phyloP scores from a whole-genome alignment of 2,888 invertebrate species.

The Blomia tropicalis region DNA sequence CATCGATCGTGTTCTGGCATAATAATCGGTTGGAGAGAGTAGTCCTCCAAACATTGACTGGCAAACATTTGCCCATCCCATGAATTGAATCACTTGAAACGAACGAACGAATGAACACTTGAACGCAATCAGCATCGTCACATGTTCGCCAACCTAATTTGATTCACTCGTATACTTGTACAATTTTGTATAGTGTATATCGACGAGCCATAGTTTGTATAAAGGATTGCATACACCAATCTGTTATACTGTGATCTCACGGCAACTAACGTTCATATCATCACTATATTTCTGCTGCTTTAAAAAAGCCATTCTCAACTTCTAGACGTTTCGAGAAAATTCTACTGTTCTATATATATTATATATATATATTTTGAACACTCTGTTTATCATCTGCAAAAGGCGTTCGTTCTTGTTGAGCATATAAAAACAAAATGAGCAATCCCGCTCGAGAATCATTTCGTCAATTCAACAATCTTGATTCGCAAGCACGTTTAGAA shows the following conservation, averaged over 20 bases:
- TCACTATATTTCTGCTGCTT: too few species aligned
- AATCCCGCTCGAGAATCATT: conserved; percentile 6
- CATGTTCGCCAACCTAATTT: background rate
- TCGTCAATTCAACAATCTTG: conserved; percentile 3
- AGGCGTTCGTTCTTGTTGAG: background rate
- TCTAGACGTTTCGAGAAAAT: too few species aligned
- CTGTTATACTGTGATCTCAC: conserved; percentile 9
- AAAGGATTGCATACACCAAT: conserved; percentile 11
- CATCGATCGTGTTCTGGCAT: too few species aligned
- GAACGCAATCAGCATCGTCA: background rate
- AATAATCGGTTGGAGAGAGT: too few species aligned
- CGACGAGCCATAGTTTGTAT: background rate
- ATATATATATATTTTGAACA: too few species aligned
- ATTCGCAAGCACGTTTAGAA: conserved; percentile 2
- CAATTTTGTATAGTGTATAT: too few species aligned
- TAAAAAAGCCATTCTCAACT: too few species aligned
- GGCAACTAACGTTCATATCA: background rate
- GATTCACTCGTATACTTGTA: background rate
- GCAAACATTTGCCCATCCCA: too few species aligned
- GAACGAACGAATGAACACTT: too few species aligned
- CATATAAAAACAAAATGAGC: background rate
- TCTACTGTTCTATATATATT: background rate
- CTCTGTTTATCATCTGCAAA: too few species aligned
- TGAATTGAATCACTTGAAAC: too few species aligned
- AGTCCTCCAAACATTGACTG: too few species aligned